Evolutionary conservation across 2,888 invertebrate genomes (phyloP).

Genomic region (Troglohyphantes excavatus): DNA sequence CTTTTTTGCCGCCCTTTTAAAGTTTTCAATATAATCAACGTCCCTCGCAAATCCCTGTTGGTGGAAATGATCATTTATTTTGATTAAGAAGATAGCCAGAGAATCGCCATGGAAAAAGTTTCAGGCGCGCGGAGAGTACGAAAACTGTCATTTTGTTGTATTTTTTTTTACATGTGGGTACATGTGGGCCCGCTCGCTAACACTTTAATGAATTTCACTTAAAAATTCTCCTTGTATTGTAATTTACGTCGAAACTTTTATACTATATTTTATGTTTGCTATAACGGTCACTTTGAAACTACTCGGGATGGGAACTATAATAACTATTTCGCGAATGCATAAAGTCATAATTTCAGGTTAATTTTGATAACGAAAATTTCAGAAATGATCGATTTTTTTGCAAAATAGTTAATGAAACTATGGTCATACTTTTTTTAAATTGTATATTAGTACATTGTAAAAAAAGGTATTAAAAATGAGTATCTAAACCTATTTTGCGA

Average conservation of each 20-base stretch:
- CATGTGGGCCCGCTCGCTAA: neutral
- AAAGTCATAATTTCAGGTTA: too few species aligned
- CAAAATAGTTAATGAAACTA: too few species aligned
- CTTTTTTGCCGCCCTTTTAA: slow-evolving; percentile 14
- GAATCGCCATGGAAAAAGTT: slow-evolving; percentile 27
- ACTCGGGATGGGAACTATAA: too few species aligned
- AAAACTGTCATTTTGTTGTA: slow-evolving; percentile 5
- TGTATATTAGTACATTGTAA: too few species aligned
- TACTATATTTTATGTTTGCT: neutral
- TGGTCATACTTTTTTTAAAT: too few species aligned
- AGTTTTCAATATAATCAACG: slow-evolving; percentile 44
- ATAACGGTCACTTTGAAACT: neutral
- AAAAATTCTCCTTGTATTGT: neutral
- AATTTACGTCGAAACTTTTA: neutral
- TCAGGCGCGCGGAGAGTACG: neutral
- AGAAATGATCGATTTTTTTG: too few species aligned
- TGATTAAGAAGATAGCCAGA: slow-evolving; percentile 52
- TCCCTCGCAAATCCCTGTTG: slow-evolving; percentile 20
- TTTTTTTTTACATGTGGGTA: neutral
- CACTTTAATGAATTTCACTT: slow-evolving; percentile 24
- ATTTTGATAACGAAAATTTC: too few species aligned
- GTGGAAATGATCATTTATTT: slow-evolving; percentile 67
- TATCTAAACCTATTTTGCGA: too few species aligned
- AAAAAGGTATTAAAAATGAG: too few species aligned
- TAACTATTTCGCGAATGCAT: too few species aligned